Base-by-base conservation (phyloP, 2,888 invertebrate species). In the Lypha dubia region DNA sequence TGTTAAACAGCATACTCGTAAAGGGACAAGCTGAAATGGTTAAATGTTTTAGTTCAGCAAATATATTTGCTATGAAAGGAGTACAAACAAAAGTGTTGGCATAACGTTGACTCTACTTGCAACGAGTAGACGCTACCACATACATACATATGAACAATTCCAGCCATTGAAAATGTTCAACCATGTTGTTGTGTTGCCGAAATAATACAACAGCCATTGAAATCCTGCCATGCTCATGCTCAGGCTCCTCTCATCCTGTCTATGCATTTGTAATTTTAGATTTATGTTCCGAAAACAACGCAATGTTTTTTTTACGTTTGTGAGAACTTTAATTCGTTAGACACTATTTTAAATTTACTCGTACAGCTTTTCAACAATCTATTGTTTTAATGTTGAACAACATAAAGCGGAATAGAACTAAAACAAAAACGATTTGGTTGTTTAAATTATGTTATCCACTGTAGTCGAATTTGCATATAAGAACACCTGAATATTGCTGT, bases 31-130 rank as follows among this genome's bases (percentile, higher is more conserved):
- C 11, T 63, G 13, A 79, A 79, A 75, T 84, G 65, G 22, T 71
- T 65, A 76, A 84, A 67, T 76, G 76, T 76, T 84, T 70, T 71
- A 65, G 56, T 58, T 70, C 11, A 56, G 63, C 79, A 80, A 84
- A 84, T 13, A 56, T 56, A 53, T 65, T 75, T 75, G 44, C 71
- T 20, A 11, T 73, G 28, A 5, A 53, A 13, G 35, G 20, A 49
- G 24, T 67, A 51, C 28, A 77, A 60, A 77, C 77, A 75, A 80
- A 79, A 79, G 83, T 79, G 74, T 74, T 74, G 77, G 51, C 51
- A 65, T 53, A 22, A 56, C 44, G 41, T 28, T 51, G 28, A 15
- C 13, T 11, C 58, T 35, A 46, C 41, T 41, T 60, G 28, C 35
- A 38, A 38, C 44, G 49, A 70, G 22, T 20, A 8, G 13, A 58